Evolutionary conservation across 1,140 invertebrate genomes (phyloP).

Genomic region (Diabrotica undecimpunctata): DNA sequence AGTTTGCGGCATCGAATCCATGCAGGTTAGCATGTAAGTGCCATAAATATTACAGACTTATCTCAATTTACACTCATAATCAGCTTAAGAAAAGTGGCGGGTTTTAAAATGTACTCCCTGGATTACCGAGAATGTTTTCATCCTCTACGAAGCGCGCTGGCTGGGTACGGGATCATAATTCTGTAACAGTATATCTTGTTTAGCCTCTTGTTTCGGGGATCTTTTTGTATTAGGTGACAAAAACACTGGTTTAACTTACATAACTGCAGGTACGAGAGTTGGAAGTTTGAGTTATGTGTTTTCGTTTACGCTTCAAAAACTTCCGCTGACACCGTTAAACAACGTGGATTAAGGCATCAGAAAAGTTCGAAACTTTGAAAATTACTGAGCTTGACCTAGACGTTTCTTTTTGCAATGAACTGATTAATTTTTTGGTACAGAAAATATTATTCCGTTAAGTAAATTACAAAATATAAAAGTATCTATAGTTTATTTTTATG

Average conservation of each 20-base stretch:
- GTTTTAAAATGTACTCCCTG: slow-evolving; percentile 47
- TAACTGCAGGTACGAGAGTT: not conserved
- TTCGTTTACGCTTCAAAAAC: not conserved
- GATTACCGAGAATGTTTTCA: slow-evolving; percentile 41
- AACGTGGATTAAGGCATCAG: no score
- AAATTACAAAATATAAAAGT: no score
- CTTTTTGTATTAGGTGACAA: not conserved
- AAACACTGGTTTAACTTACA: slow-evolving; percentile 2
- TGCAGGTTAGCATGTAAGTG: slow-evolving; percentile 44
- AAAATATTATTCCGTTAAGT: no score
- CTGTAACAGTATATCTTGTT: slow-evolving; percentile 38
- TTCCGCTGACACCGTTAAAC: not conserved
- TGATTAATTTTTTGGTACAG: no score
- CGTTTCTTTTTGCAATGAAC: no score
- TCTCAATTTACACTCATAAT: slow-evolving; percentile 50
- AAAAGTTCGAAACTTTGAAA: no score
- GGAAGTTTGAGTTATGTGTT: not conserved
- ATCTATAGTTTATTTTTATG: no score
- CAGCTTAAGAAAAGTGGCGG: slow-evolving; percentile 49
- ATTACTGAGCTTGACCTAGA: no score
- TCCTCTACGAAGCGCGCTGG: slow-evolving; percentile 19
- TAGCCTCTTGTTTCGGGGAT: slow-evolving; percentile 20
- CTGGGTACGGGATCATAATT: slow-evolving; percentile 35
- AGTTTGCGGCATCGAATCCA: slow-evolving; percentile 16
- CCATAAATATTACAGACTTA: slow-evolving; percentile 49